phyloP scores from a whole-genome alignment of 1,140 invertebrate genomes.

The Bombus sylvicola region DNA sequence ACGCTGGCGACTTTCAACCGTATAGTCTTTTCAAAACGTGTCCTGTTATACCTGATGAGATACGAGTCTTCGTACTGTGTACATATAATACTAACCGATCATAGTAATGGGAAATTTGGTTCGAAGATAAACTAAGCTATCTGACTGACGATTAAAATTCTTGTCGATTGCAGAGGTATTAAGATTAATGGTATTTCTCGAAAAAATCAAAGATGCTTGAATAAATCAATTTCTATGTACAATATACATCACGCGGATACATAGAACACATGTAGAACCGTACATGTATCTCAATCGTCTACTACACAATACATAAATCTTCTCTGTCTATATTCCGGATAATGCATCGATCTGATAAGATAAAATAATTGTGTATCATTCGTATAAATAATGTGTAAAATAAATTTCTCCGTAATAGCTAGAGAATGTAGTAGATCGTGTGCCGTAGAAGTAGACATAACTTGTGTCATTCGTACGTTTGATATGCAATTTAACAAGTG shows the following conservation, averaged over 20 bases:
- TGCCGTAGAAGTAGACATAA: not conserved
- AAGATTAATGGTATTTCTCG: not conserved
- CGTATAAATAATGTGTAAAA: not conserved
- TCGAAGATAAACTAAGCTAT: not conserved
- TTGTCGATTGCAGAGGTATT: constrained; percentile 5
- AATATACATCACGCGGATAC: not conserved
- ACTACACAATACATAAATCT: not conserved
- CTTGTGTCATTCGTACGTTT: not conserved
- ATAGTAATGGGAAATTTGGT: constrained; percentile 14
- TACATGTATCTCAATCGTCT: not conserved
- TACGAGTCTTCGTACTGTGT: not conserved
- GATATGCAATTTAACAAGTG: not conserved
- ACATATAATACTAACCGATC: not conserved
- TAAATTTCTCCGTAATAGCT: no score
- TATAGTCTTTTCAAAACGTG: constrained; percentile 4
- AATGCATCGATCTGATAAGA: constrained; percentile 30
- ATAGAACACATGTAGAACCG: not conserved
- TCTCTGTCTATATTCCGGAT: not conserved
- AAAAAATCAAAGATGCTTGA: not conserved
- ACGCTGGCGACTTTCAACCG: constrained; percentile 13
- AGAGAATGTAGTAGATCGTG: not conserved
- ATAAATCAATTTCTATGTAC: not conserved
- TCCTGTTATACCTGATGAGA: constrained; percentile 10
- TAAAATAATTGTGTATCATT: not conserved
- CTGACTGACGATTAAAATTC: not conserved